These are phyloP conservation scores for Drosophila erecta DNA, from an alignment of 1,140 invertebrate species.

Conservation along the genomic window DNA sequence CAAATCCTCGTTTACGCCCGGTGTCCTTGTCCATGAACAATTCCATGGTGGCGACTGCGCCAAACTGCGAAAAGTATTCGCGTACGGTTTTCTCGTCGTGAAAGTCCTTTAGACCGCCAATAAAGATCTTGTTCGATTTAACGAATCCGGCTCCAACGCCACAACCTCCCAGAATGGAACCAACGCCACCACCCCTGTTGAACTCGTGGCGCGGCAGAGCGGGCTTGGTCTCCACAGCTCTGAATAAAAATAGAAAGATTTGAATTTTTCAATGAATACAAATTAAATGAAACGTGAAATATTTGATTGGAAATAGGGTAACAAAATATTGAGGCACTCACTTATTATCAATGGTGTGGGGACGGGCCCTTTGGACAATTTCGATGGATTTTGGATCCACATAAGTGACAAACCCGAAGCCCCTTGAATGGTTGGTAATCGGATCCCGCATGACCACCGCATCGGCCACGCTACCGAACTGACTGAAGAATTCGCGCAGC, in stretches of 20 bases:
- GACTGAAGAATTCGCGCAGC: constrained; percentile 43
- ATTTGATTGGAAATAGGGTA: background rate
- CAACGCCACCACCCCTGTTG: constrained; percentile 84
- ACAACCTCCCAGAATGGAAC: too few species aligned
- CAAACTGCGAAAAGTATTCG: constrained; percentile 94
- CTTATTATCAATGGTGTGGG: constrained; percentile 76
- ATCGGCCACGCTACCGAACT: constrained; percentile 59
- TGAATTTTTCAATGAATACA: too few species aligned
- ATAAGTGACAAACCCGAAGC: constrained; percentile 70
- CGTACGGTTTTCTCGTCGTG: constrained; percentile 93
- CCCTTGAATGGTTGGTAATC: constrained; percentile 59
- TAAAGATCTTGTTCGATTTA: constrained; percentile 97
- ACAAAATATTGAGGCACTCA: constrained; percentile 31
- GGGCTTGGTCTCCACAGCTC: constrained; percentile 98
- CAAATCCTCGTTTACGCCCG: constrained; percentile 96
- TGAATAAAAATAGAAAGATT: constrained; percentile 48
- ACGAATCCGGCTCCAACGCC: constrained; percentile 88
- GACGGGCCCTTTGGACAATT: constrained; percentile 53
- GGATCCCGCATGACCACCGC: constrained; percentile 71
- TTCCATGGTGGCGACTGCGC: constrained; percentile 91
- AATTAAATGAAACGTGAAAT: too few species aligned
- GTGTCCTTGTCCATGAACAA: constrained; percentile 96
- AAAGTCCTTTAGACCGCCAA: constrained; percentile 95
- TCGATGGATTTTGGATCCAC: constrained; percentile 49
- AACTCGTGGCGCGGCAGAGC: constrained; percentile 97